Percentiles rank a stretch among this genome's conserved stretches.
Evolutionary conservation across 2,113 vertebrate species (phyloP).

Genomic region (Pelvicachromis taeniatus): DNA sequence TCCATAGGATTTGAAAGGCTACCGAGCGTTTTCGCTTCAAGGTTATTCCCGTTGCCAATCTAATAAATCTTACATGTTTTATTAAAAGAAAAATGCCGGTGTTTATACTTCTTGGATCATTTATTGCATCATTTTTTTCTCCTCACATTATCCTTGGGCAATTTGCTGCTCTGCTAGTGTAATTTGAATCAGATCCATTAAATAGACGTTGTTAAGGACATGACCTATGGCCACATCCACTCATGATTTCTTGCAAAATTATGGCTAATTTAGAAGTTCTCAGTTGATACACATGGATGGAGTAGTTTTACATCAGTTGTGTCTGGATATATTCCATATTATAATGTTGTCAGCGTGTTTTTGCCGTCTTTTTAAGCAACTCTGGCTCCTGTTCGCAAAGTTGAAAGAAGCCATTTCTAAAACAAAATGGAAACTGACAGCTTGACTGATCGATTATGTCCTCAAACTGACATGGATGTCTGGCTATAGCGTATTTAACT

Average conservation of each 20-base stretch:
- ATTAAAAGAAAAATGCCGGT: conserved; percentile 12
- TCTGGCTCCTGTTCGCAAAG: background rate
- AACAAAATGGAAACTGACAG: background rate
- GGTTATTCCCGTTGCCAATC: background rate
- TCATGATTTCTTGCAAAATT: conserved; percentile 1
- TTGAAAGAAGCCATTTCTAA: background rate
- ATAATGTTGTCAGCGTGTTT: background rate
- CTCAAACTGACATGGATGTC: background rate
- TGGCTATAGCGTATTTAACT: background rate
- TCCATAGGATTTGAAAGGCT: background rate
- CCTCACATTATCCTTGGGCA: conserved; percentile 7
- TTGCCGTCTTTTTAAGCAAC: background rate
- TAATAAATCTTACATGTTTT: conserved; percentile 3
- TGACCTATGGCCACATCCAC: conserved; percentile 1
- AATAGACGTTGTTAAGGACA: conserved; percentile 8
- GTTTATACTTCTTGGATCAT: conserved; percentile 31
- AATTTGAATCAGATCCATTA: conserved; percentile 30
- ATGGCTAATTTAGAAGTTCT: conserved; percentile 15
- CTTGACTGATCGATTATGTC: background rate
- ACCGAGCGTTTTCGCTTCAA: background rate
- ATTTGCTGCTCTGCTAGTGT: conserved; percentile 20
- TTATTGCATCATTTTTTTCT: conserved; percentile 13
- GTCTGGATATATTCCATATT: background rate
- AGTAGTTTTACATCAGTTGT: background rate
- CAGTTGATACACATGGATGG: background rate